Percentiles rank a stretch among this genome's conserved stretches.
phyloP scores from a whole-genome alignment of 2,888 invertebrate genomes.

The Rhimphoctona megacephalus region DNA sequence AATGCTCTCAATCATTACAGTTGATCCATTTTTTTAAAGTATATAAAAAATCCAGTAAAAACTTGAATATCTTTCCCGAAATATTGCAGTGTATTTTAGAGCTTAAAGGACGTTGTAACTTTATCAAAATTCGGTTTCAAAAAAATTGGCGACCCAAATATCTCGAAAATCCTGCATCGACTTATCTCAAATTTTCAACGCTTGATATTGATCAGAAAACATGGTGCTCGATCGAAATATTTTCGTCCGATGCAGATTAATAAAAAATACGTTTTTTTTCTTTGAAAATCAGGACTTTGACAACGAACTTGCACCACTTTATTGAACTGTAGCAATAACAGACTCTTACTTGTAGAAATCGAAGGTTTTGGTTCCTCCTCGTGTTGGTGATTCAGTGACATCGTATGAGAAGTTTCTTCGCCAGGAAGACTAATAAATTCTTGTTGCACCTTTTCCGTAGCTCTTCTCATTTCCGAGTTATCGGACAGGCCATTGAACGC shows the following conservation, averaged over 20 bases:
- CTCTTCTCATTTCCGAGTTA: constrained; percentile 65
- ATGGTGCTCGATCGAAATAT: not conserved
- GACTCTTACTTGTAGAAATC: constrained; percentile 35
- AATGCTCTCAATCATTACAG: not conserved
- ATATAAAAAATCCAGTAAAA: no score
- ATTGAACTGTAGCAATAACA: not conserved
- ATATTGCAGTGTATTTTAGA: no score
- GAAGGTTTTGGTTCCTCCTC: constrained; percentile 66
- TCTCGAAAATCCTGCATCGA: not conserved
- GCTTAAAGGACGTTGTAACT: not conserved
- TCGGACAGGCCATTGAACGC: constrained; percentile 44
- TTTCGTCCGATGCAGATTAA: not conserved
- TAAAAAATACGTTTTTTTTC: not conserved
- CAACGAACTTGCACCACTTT: not conserved
- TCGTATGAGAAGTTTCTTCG: constrained; percentile 75
- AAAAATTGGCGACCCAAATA: not conserved
- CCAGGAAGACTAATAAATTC: constrained; percentile 78
- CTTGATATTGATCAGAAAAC: not conserved
- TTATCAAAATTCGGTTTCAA: not conserved
- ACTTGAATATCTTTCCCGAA: no score
- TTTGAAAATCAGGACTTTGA: not conserved
- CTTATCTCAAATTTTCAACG: not conserved
- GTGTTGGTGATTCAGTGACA: constrained; percentile 69
- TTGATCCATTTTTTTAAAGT: no score
- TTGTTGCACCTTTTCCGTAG: constrained; percentile 72